phyloP scores from a whole-genome alignment of 2,888 invertebrate species.

The Apodemia hepburni region DNA sequence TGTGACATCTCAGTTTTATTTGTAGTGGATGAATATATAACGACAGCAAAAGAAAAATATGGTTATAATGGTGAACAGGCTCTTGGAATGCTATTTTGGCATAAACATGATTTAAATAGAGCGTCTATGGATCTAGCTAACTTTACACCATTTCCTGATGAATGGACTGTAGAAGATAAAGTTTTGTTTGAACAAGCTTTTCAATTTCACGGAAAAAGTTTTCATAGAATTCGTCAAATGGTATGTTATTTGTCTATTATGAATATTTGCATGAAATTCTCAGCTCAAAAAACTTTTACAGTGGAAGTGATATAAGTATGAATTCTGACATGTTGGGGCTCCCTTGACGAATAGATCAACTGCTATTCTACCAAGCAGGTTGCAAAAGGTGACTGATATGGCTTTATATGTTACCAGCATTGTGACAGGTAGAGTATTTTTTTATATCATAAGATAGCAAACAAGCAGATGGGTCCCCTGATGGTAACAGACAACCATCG shows the following conservation, averaged over 20 bases:
- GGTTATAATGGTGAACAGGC: constrained; percentile 99
- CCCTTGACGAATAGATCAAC: too few relatives aligned
- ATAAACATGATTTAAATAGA: constrained; percentile 96
- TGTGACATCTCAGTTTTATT: constrained; percentile 32
- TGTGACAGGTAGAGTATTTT: too few relatives aligned
- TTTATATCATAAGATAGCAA: too few relatives aligned
- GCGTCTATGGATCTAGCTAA: constrained; percentile 96
- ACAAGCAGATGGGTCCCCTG: too few relatives aligned
- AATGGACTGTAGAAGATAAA: constrained; percentile 99
- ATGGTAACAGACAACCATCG: too few relatives aligned
- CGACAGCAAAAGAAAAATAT: constrained; percentile 97
- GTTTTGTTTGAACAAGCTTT: constrained; percentile 99
- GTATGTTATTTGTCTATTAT: constrained; percentile 69
- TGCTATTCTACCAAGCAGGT: too few relatives aligned
- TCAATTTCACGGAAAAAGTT: constrained; percentile 98
- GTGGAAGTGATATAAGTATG: too few relatives aligned
- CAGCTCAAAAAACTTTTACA: too few relatives aligned
- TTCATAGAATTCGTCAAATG: constrained; percentile 98
- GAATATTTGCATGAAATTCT: too few relatives aligned
- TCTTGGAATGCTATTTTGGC: constrained; percentile 98
- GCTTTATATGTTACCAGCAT: too few relatives aligned
- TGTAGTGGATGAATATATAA: constrained; percentile 97
- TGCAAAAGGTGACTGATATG: too few relatives aligned
- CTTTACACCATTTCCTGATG: constrained; percentile 98
- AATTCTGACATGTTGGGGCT: too few relatives aligned